Conservation (phyloP, 2,113 vertebrate genomes). For the Pluvialis apricaria region DNA sequence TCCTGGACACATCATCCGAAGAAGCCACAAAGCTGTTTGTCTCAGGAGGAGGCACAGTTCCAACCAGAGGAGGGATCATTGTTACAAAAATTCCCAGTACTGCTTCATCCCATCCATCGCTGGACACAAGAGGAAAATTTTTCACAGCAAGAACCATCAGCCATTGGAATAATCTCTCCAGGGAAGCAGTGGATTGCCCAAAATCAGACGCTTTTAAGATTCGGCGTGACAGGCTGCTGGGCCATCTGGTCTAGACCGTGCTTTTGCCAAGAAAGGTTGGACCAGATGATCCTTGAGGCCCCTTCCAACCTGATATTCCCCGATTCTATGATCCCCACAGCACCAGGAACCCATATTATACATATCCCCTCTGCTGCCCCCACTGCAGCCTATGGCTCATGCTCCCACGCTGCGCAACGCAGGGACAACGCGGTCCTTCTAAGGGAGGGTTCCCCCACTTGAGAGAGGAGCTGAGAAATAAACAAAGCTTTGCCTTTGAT, state of each 20-base stretch:
- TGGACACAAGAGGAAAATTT: neutral
- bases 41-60: neutral
- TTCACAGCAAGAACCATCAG: neutral
- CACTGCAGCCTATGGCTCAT: neutral
- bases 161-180: neutral
- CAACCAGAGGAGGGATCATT: neutral
- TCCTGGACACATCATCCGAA: neutral
- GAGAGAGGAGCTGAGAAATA: neutral
- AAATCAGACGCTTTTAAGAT: neutral
- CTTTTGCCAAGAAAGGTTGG: neutral
- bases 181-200: neutral
- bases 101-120: neutral
- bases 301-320: neutral
- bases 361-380: too few relatives aligned
- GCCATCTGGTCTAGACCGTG: neutral
- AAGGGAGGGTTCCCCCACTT: neutral
- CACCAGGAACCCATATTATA: neutral
- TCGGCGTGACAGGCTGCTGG: neutral
- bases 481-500: neutral
- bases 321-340: neutral
- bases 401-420: accelerated
- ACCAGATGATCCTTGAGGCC: neutral
- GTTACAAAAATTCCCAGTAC: neutral
- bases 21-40: neutral
- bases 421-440: neutral